Evolutionary conservation across 2,888 invertebrate species (phyloP).

Genomic region (Aphodius granarius): DNA sequence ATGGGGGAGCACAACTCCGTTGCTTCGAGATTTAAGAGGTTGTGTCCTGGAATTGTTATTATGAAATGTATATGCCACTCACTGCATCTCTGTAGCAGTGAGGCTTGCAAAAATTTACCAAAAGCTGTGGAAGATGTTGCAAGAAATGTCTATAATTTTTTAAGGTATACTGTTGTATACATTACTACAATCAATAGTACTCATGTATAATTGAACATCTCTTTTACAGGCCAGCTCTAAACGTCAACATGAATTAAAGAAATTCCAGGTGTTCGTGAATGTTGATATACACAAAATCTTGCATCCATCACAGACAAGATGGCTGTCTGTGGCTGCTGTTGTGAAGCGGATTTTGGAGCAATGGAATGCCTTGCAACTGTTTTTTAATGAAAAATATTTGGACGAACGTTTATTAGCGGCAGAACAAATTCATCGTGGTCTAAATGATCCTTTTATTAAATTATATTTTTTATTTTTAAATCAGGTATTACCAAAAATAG

Average conservation of each 20-base stretch:
- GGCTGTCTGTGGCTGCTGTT: conserved; percentile 39
- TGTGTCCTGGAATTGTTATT: conserved; percentile 40
- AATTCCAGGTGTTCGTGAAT: conserved; percentile 36
- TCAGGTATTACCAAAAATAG: conserved; percentile 20
- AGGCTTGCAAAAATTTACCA: conserved; percentile 44
- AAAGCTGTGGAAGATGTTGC: conserved; percentile 42
- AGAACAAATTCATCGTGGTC: conserved; percentile 26
- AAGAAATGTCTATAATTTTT: conserved; percentile 4
- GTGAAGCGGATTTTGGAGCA: conserved; percentile 40
- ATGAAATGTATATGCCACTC: conserved; percentile 45
- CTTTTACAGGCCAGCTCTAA: conserved; percentile 26
- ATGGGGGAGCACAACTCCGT: conserved; percentile 43
- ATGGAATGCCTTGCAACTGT: conserved; percentile 38
- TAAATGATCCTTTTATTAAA: conserved; percentile 34
- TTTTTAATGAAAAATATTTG: conserved; percentile 34
- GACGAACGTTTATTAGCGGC: conserved; percentile 25
- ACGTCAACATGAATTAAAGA: conserved; percentile 33
- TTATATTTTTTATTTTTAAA: conserved; percentile 15
- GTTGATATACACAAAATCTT: conserved; percentile 33
- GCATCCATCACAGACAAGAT: conserved; percentile 40
- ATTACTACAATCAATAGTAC: background rate
- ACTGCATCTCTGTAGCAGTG: conserved; percentile 42
- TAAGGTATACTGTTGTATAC: background rate
- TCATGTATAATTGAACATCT: background rate
- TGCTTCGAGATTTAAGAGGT: conserved; percentile 37